phyloP scores from a whole-genome alignment of 2,797 vertebrate genomes.

The Serranus cabrilla region DNA sequence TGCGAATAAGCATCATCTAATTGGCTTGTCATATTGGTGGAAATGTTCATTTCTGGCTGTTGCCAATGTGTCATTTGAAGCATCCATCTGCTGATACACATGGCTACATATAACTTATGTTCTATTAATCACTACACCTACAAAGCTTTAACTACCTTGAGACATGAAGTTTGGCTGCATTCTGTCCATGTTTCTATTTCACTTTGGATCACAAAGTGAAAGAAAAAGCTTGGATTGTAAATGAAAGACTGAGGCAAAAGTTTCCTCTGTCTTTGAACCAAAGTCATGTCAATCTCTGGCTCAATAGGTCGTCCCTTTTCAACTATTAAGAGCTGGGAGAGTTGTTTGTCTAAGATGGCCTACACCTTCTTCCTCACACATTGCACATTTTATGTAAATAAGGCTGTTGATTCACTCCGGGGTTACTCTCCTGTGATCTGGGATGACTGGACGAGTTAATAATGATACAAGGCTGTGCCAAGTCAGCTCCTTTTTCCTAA shows the following conservation, averaged over 20 bases:
- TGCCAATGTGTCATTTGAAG: no score
- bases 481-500: constrained; percentile 60
- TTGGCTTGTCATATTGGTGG: no score
- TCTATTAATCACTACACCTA: constrained; percentile 13
- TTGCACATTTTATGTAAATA: constrained; percentile 42
- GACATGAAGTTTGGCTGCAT: constrained; percentile 15
- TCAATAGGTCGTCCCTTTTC: constrained; percentile 14
- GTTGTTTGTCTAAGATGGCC: constrained; percentile 34
- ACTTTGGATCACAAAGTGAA: constrained; percentile 15
- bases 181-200: constrained; percentile 2
- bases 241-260: neutral
- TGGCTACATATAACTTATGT: neutral
- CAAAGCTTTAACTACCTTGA: constrained; percentile 1
- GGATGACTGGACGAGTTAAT: constrained; percentile 59
- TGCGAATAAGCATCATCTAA: no score
- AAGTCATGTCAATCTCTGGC: constrained; percentile 11
- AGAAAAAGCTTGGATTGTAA: constrained; percentile 29
- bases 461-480: constrained; percentile 44
- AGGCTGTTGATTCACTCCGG: constrained; percentile 23
- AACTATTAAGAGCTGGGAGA: constrained; percentile 3
- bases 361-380: constrained; percentile 4
- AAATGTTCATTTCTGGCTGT: no score
- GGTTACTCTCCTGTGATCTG: constrained; percentile 48
- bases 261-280: constrained; percentile 36
- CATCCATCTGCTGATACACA: no score